Conservation (phyloP, 1,140 invertebrate species). For the Orchesella cincta region DNA sequence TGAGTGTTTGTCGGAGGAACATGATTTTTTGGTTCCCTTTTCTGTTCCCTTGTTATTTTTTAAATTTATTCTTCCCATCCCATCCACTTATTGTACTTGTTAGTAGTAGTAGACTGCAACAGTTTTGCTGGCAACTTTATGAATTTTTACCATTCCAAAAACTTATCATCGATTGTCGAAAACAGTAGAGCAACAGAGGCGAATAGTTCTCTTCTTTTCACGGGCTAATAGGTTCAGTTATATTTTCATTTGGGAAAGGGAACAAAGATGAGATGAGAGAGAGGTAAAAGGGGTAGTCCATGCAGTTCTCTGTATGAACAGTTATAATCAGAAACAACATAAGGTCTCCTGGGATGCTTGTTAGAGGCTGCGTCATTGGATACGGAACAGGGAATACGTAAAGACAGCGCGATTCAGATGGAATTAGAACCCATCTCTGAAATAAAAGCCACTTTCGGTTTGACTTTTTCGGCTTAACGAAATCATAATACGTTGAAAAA, state of each 20-base stretch:
- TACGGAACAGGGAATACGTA: conserved; percentile 1
- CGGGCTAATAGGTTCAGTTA: too few species aligned
- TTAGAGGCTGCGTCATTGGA: conserved; percentile 11
- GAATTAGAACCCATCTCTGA: conserved; percentile 18
- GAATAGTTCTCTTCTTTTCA: too few species aligned
- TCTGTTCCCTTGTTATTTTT: too few species aligned
- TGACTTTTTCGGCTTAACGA: conserved; percentile 22
- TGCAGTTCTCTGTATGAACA: neutral
- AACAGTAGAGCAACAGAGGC: too few species aligned
- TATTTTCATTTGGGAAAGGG: conserved; percentile 8
- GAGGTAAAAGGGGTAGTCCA: neutral
- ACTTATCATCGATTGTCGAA: too few species aligned
- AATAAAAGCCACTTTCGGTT: conserved; percentile 23
- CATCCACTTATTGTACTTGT: too few species aligned
- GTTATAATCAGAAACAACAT: neutral
- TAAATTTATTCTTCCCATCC: too few species aligned
- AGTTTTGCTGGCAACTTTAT: too few species aligned
- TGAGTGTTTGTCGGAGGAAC: too few species aligned
- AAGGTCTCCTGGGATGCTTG: conserved; percentile 11
- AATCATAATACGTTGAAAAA: conserved; percentile 11
- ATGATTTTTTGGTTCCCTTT: too few species aligned
- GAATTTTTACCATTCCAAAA: too few species aligned
- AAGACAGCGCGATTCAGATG: neutral
- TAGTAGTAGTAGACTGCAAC: too few species aligned
- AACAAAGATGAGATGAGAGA: neutral